Percentiles rank a stretch among this genome's conserved stretches.
phyloP scores from a whole-genome alignment of 1,140 invertebrate genomes.

The Drosophila mayri region DNA sequence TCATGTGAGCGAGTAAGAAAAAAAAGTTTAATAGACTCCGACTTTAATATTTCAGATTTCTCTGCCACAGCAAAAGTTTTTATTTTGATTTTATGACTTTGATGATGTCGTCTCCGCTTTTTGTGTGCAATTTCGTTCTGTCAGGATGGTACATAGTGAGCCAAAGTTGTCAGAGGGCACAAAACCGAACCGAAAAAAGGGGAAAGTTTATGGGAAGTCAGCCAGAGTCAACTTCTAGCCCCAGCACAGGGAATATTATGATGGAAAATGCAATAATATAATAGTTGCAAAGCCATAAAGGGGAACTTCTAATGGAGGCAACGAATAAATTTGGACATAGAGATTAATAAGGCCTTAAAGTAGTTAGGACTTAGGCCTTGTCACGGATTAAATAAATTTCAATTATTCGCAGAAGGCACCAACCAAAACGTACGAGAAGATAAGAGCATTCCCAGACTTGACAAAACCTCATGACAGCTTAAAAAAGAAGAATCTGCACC shows the following conservation, averaged over 20 bases:
- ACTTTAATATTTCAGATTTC: slow-evolving; percentile 67
- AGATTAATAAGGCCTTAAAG: background rate
- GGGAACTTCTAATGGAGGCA: slow-evolving; percentile 10
- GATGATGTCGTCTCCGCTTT: slow-evolving; percentile 46
- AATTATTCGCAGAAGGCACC: background rate
- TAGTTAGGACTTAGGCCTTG: background rate
- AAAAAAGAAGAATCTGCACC: slow-evolving; percentile 36
- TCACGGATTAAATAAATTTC: slow-evolving; percentile 15
- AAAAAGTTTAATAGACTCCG: slow-evolving; percentile 76
- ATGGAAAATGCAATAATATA: slow-evolving; percentile 39
- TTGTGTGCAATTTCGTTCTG: slow-evolving; percentile 34
- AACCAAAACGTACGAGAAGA: slow-evolving; percentile 1
- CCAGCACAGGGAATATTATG: slow-evolving; percentile 20
- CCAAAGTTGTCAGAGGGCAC: slow-evolving; percentile 36
- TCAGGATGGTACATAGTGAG: slow-evolving; percentile 7
- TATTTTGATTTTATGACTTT: slow-evolving; percentile 76
- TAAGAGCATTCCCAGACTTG: slow-evolving; percentile 21
- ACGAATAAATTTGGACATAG: slow-evolving; percentile 4
- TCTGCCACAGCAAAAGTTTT: slow-evolving; percentile 53
- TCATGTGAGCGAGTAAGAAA: slow-evolving; percentile 34
- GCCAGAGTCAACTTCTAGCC: slow-evolving; percentile 11
- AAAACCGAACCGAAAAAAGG: slow-evolving; percentile 15
- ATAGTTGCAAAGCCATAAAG: slow-evolving; percentile 22
- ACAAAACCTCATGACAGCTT: slow-evolving; percentile 28
- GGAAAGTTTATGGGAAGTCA: slow-evolving; percentile 23